Evolutionary conservation across 2,797 vertebrate genomes (phyloP).

Genomic region (Heterohyrax brucei): DNA sequence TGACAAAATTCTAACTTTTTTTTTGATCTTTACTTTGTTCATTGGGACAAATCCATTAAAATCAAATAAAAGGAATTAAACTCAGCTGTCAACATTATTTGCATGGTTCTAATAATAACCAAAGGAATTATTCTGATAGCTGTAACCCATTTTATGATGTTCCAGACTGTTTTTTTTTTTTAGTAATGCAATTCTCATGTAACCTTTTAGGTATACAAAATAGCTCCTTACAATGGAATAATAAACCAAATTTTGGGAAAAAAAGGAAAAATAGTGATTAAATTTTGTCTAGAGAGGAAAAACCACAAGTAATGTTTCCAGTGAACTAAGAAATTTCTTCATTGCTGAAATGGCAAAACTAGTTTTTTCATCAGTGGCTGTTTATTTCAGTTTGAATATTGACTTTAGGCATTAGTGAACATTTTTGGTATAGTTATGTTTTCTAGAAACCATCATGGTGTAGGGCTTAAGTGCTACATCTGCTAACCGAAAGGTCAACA

Average conservation of each 20-base stretch:
- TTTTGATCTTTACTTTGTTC: constrained; percentile 76
- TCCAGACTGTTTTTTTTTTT: neutral
- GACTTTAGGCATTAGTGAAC: neutral
- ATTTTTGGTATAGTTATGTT: too few relatives aligned
- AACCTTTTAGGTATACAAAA: neutral
- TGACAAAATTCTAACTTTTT: constrained; percentile 73
- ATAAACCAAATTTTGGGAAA: neutral
- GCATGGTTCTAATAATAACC: constrained; percentile 78
- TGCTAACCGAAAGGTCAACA: too few relatives aligned
- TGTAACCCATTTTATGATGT: constrained; percentile 64
- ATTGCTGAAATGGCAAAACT: neutral
- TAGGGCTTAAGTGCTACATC: too few relatives aligned
- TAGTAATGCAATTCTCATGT: neutral
- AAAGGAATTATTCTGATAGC: constrained; percentile 69
- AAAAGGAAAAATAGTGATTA: neutral
- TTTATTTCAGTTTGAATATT: neutral
- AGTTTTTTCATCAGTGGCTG: neutral
- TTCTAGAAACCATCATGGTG: too few relatives aligned
- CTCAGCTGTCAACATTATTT: constrained; percentile 81
- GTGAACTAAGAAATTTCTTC: neutral
- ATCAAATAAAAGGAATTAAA: constrained; percentile 80
- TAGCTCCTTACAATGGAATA: neutral
- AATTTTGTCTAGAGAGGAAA: neutral
- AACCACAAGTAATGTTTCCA: neutral
- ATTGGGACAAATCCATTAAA: constrained; percentile 79